These are phyloP conservation scores for Eupithecia subfuscata DNA, from an alignment of 2,888 invertebrate genomes.

Conservation along the genomic window DNA sequence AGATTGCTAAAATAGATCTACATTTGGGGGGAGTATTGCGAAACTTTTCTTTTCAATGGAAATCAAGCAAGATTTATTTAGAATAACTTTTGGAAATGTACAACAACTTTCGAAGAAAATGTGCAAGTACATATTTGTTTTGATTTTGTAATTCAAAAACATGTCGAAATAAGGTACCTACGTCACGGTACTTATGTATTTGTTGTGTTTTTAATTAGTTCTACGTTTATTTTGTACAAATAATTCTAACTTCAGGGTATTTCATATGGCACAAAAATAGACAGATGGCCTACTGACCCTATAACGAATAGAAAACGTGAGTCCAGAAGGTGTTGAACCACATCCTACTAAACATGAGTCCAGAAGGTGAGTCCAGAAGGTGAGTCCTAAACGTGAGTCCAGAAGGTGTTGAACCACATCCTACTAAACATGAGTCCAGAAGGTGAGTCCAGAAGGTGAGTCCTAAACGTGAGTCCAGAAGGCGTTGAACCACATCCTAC, in stretches of 20 bases:
- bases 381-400: background rate
- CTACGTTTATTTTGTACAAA: background rate
- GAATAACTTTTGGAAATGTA: background rate
- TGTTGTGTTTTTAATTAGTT: no score
- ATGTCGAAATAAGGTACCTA: background rate
- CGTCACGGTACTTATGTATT: background rate
- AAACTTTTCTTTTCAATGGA: conserved; percentile 27
- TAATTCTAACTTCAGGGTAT: background rate
- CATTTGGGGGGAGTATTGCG: conserved; percentile 15
- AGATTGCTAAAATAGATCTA: conserved; percentile 30
- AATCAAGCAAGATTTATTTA: conserved; percentile 19
- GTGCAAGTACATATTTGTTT: background rate
- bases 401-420: no score
- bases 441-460: no score
- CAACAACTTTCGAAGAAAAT: background rate
- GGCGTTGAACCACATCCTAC: no score
- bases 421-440: no score
- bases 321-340: no score
- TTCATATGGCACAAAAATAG: no score
- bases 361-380: no score
- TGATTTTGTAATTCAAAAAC: background rate
- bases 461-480: background rate
- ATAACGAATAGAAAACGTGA: background rate
- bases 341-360: background rate
- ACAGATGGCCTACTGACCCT: background rate